Evolutionary conservation across 2,888 invertebrate genomes (phyloP).

Genomic region (Cerceris ruficornis): DNA sequence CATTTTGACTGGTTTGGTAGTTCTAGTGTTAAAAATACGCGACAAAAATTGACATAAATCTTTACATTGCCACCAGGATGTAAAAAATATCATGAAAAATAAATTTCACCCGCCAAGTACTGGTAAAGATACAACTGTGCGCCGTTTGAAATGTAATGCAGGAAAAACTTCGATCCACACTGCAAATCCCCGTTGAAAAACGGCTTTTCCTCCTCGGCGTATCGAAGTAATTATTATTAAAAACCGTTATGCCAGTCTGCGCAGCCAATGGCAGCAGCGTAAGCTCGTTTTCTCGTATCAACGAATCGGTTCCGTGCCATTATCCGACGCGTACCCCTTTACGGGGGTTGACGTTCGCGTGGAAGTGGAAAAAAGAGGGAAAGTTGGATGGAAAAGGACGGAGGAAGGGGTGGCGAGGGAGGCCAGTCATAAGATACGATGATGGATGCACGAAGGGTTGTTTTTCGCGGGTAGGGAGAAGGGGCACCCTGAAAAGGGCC

Average conservation of each 20-base stretch:
- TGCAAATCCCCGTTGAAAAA: conserved; percentile 21
- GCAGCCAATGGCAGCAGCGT: conserved; percentile 43
- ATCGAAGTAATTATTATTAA: conserved; percentile 74
- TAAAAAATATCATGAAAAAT: too few species aligned
- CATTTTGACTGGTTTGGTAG: too few species aligned
- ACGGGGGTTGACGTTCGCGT: conserved; percentile 39
- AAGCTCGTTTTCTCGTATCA: conserved; percentile 67
- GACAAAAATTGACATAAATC: too few species aligned
- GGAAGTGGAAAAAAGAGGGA: conserved; percentile 33
- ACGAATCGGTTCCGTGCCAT: conserved; percentile 74
- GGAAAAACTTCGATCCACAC: background rate
- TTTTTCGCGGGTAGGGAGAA: conserved; percentile 54
- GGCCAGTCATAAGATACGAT: conserved; percentile 74
- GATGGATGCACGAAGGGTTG: conserved; percentile 81
- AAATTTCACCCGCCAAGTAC: too few species aligned
- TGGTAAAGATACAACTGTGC: background rate
- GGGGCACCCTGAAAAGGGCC: conserved; percentile 52
- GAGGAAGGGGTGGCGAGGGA: conserved; percentile 77
- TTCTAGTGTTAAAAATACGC: too few species aligned
- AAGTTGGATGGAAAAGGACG: conserved; percentile 63
- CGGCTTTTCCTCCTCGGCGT: conserved; percentile 45
- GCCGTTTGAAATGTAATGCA: background rate
- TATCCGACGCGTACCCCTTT: conserved; percentile 62
- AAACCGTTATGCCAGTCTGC: conserved; percentile 68
- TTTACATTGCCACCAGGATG: background rate